A percentile compares a stretch with the other conserved stretches of the same genome.
Evolutionary conservation across 2,797 vertebrate genomes (phyloP).

Genomic region (Remorina albescens): DNA sequence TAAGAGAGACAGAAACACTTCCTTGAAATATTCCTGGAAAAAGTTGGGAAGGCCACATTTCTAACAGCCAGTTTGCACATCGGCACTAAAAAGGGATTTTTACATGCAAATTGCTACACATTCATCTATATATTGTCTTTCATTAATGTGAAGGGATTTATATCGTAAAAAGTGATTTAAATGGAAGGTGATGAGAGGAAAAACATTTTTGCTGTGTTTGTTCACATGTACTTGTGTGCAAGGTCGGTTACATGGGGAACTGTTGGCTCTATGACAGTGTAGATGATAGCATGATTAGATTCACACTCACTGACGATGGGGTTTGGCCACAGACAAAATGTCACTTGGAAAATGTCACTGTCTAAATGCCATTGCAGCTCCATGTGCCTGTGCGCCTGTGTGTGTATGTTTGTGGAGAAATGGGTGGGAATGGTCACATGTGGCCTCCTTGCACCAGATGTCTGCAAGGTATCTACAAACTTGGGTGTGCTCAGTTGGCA

Average conservation of each 20-base stretch:
- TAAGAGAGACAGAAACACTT: too few relatives aligned
- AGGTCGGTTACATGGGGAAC: slow-evolving; percentile 11
- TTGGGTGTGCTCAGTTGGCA: slow-evolving; percentile 34
- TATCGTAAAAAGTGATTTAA: neutral
- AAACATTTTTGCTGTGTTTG: neutral
- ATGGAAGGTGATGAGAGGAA: neutral
- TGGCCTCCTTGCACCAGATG: slow-evolving; percentile 14
- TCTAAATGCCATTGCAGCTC: slow-evolving; percentile 80
- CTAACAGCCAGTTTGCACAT: too few relatives aligned
- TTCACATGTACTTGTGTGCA: neutral
- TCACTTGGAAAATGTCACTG: slow-evolving; percentile 85
- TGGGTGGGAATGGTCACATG: slow-evolving; percentile 7
- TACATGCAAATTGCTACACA: neutral
- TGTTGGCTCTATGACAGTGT: slow-evolving; percentile 41
- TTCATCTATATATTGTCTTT: neutral
- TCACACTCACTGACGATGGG: slow-evolving; percentile 71
- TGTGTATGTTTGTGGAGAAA: slow-evolving; percentile 7
- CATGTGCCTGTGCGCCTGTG: slow-evolving; percentile 16
- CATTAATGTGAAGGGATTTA: neutral
- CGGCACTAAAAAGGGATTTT: neutral
- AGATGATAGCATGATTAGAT: slow-evolving; percentile 63
- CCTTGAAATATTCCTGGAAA: too few relatives aligned
- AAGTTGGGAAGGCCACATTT: too few relatives aligned
- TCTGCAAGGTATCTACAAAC: slow-evolving; percentile 46
- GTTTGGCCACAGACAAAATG: slow-evolving; percentile 82